Evolutionary conservation across 2,888 invertebrate genomes (phyloP).

Genomic region (Drosophila sordidapex): DNA sequence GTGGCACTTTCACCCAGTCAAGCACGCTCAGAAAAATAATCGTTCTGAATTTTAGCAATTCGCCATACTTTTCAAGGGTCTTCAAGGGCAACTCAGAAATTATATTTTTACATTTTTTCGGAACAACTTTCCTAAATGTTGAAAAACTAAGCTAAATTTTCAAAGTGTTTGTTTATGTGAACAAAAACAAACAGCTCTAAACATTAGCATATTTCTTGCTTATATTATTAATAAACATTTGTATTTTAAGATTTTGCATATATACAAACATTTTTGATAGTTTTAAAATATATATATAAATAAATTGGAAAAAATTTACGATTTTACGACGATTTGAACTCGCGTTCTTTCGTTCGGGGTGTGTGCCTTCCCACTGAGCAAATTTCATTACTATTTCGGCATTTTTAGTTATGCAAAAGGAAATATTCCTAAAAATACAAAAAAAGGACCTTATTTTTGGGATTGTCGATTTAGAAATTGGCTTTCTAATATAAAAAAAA

Average conservation of each 20-base stretch:
- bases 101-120: not conserved
- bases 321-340: not conserved
- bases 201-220: not conserved
- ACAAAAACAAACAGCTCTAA: not conserved
- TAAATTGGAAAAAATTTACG: no score
- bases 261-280: not conserved
- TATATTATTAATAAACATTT: not conserved
- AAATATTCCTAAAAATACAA: no score
- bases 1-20: not conserved
- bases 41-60: not conserved
- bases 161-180: not conserved
- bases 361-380: no score
- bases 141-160: not conserved
- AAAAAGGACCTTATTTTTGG: no score
- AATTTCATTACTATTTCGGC: no score
- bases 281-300: not conserved
- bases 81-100: not conserved
- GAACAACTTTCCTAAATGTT: not conserved
- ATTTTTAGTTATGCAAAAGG: no score
- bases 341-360: not conserved
- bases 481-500: no score
- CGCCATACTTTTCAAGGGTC: not conserved
- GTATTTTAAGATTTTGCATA: not conserved
- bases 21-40: not conserved
- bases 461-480: no score